Conservation (phyloP, 2,113 vertebrate genomes). For the Gasterosteus nipponicus region DNA sequence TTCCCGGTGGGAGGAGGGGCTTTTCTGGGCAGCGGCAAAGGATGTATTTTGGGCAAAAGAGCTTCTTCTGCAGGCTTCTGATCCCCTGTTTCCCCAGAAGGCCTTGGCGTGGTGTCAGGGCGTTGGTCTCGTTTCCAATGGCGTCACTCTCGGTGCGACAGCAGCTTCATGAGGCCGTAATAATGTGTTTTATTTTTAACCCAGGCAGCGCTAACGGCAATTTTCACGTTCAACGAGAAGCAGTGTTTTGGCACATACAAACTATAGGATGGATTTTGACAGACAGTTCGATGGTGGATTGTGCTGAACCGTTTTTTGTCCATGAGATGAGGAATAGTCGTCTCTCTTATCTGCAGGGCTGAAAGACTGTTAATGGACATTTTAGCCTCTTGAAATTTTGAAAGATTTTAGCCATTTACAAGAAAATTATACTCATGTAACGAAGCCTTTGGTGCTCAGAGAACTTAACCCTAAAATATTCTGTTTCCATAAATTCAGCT, state of each 20-base stretch:
- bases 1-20: slow-evolving; percentile 54
- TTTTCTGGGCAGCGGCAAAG: slow-evolving; percentile 53
- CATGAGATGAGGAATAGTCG: neutral
- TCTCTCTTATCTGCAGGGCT: neutral
- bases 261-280: slow-evolving; percentile 8
- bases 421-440: slow-evolving; percentile 15
- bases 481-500: neutral
- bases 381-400: slow-evolving; percentile 4
- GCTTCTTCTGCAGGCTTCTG: slow-evolving; percentile 53
- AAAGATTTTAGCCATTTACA: slow-evolving; percentile 16
- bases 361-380: neutral
- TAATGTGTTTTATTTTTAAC: slow-evolving; percentile 73
- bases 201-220: slow-evolving; percentile 39
- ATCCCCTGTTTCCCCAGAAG: slow-evolving; percentile 52
- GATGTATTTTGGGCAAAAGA: slow-evolving; percentile 52
- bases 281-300: slow-evolving; percentile 5
- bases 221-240: slow-evolving; percentile 35
- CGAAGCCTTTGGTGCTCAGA: slow-evolving; percentile 11
- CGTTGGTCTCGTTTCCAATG: slow-evolving; percentile 70
- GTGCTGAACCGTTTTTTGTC: neutral
- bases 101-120: slow-evolving; percentile 65
- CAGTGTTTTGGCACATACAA: slow-evolving; percentile 12
- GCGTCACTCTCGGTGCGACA: slow-evolving; percentile 51
- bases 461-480: neutral
- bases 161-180: slow-evolving; percentile 58